These are phyloP conservation scores for Tuta absoluta DNA, from an alignment of 2,888 invertebrate species.

Conservation along the genomic window DNA sequence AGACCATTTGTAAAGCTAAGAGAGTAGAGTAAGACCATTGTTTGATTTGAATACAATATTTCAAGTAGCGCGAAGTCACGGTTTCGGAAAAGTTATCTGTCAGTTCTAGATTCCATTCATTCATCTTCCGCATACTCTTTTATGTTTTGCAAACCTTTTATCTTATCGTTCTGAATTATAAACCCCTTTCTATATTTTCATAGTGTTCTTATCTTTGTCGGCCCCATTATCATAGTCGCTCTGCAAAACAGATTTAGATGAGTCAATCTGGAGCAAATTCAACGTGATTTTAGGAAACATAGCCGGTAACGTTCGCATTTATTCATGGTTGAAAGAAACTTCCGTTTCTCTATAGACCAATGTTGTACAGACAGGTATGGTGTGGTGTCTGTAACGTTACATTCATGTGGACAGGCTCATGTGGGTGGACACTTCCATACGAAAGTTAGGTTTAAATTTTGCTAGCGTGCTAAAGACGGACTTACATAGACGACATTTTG, in stretches of 20 bases:
- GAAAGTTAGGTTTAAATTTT: too few relatives aligned
- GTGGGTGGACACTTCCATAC: too few relatives aligned
- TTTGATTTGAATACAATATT: too few relatives aligned
- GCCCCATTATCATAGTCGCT: background rate
- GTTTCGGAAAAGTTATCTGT: too few relatives aligned
- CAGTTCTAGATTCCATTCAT: too few relatives aligned
- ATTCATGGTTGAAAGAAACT: background rate
- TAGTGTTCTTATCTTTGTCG: background rate
- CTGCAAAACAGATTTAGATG: constrained; percentile 31
- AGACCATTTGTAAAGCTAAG: background rate
- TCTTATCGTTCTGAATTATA: too few relatives aligned
- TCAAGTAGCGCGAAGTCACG: too few relatives aligned
- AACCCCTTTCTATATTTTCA: background rate
- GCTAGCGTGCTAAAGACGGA: too few relatives aligned
- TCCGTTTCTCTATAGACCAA: constrained; percentile 17
- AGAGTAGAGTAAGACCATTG: background rate
- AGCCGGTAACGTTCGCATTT: background rate
- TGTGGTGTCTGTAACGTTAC: background rate
- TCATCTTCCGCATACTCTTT: too few relatives aligned
- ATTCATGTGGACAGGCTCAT: too few relatives aligned
- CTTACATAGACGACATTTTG: too few relatives aligned
- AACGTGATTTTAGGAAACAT: constrained; percentile 1
- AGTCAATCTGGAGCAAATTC: constrained; percentile 32
- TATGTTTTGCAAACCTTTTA: too few relatives aligned
- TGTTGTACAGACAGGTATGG: background rate